Percentiles rank a stretch among this genome's conserved stretches.
Evolutionary conservation across 1,140 invertebrate genomes (phyloP).

Genomic region (Sweltsa coloradensis): DNA sequence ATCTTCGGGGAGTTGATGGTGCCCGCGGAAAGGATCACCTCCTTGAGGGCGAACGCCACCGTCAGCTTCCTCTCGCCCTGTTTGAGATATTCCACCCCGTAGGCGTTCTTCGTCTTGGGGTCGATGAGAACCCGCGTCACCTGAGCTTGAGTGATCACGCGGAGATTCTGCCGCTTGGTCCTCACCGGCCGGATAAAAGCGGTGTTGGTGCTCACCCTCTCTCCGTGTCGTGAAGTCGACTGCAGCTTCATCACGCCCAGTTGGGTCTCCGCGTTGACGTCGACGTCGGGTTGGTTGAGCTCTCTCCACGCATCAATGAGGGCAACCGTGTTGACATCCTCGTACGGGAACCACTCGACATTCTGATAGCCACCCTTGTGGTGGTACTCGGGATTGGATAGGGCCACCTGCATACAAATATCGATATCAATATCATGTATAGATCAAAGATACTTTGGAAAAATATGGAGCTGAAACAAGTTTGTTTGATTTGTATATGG

Average conservation of each 20-base stretch:
- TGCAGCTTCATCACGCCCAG: slow-evolving; percentile 4
- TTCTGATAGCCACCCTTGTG: slow-evolving; percentile 41
- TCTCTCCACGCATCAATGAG: slow-evolving; percentile 45
- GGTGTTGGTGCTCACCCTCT: slow-evolving; percentile 3
- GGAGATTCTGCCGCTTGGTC: slow-evolving; percentile 52
- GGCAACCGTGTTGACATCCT: slow-evolving; percentile 41
- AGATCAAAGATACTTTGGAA: too few relatives aligned
- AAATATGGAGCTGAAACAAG: too few relatives aligned
- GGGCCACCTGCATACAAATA: too few relatives aligned
- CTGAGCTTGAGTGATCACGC: slow-evolving; percentile 51
- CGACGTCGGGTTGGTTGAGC: slow-evolving; percentile 20
- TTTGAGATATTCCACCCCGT: slow-evolving; percentile 39
- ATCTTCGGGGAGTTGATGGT: slow-evolving; percentile 25
- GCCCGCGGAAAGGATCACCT: slow-evolving; percentile 27
- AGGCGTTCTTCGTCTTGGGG: slow-evolving; percentile 45
- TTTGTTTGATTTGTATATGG: too few relatives aligned
- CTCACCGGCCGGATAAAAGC: slow-evolving; percentile 22
- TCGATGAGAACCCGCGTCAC: slow-evolving; percentile 64
- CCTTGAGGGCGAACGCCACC: slow-evolving; percentile 21
- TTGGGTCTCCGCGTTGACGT: slow-evolving; percentile 4
- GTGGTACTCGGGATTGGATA: slow-evolving; percentile 37
- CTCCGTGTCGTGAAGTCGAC: slow-evolving; percentile 4
- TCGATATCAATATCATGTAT: too few relatives aligned
- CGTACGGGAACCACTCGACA: slow-evolving; percentile 46
- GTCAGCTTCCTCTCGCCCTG: slow-evolving; percentile 13